Evolutionary conservation across 23 tunicate species (phyloP), one percentile per base, ranked within the genome.

Genomic region (Ciona savignyi): DNA sequence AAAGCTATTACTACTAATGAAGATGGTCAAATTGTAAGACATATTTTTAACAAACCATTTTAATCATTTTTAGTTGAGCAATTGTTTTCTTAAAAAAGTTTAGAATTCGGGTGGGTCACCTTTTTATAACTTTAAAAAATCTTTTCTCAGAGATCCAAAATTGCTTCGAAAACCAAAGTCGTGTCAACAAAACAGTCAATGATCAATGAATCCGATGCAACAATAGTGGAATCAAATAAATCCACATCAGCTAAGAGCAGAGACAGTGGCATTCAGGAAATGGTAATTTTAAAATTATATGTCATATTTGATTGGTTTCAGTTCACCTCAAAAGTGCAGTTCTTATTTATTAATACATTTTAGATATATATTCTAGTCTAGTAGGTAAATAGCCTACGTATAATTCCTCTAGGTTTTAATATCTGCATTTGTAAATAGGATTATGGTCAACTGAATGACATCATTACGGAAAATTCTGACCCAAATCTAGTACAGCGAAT

Each of bases 221-320:
- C 42, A 48, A 77, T 42, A 33, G 63, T 83, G 22, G 74, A 66
- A 32, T 6, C 66, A 0, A 49, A 9, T 42, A 91, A 91, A 72
- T 79, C 92, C 24, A 75, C 90, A 2, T 84, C 91, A 6, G 97
- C 97, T 0, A 91, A 91, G 33, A 91, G 97, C 34, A 76, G 97
- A 62, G 97, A 91, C 80, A 84, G 90, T 48, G 97, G 97, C 9
- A 84, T 84, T 72, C 86, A 76, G 49, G 97, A 84, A 76, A 80
- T 91, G 83, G 86, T 84, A 65, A 65, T 65, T 60, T 68, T 63
- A 27, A 27, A 20, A 29, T 4, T 29, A 6, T n/a, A n/a, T n/a
- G n/a, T n/a, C n/a, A 51, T 51, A 66, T n/a, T 66, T n/a, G 70
- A 20, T 65, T 65, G 70, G 25, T 11, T 65, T 11, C 11, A 11